Conservation (phyloP, 2,113 vertebrate species). For the Sylvilagus bachmani region DNA sequence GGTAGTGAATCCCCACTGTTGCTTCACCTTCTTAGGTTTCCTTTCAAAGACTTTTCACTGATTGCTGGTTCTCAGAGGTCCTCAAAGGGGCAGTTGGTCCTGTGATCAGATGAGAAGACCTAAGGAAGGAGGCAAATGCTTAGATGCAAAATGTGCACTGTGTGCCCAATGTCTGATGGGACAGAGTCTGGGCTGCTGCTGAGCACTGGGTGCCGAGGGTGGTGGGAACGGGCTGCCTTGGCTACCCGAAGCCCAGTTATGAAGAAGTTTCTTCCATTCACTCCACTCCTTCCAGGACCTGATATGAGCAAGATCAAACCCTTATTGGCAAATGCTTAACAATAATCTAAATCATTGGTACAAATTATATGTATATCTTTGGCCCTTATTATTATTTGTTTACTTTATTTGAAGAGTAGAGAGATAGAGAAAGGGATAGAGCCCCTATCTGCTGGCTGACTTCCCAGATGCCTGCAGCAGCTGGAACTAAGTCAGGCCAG, state of each 20-base stretch:
- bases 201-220: neutral
- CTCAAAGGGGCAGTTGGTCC: neutral
- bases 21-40: neutral
- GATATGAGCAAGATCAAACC: neutral
- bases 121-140: neutral
- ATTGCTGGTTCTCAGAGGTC: neutral
- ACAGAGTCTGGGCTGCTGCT: neutral
- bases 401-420: too few species aligned
- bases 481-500: too few species aligned
- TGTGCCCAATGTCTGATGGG: neutral
- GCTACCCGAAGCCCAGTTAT: neutral
- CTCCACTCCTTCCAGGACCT: neutral
- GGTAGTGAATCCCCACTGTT: neutral
- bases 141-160: fast-evolving
- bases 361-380: constrained; percentile 46
- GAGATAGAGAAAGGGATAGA: too few species aligned
- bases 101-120: neutral
- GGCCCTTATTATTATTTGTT: too few species aligned
- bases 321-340: constrained; percentile 8
- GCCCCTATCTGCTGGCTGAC: too few species aligned
- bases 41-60: neutral
- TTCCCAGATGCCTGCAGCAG: too few species aligned
- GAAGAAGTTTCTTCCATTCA: neutral
- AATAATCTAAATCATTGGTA: constrained; percentile 1
- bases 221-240: neutral